These are phyloP conservation scores for Hesperophylax magnus DNA, from an alignment of 1,140 invertebrate genomes.

Conservation along the genomic window DNA sequence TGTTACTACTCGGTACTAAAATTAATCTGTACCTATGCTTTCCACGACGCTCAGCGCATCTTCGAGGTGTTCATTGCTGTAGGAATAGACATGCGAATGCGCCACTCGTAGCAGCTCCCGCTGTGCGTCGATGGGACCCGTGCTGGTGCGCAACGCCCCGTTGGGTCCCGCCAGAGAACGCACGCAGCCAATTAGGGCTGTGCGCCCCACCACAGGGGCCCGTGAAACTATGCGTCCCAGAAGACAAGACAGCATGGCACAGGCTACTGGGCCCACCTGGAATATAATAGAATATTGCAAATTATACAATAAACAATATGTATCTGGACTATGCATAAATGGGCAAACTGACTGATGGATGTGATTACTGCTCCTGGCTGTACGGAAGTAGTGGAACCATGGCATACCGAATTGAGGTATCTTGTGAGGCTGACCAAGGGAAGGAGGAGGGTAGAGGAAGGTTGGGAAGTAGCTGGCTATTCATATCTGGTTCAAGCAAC, in stretches of 20 bases:
- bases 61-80: slow-evolving; percentile 78
- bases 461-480: too few species aligned
- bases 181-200: slow-evolving; percentile 78
- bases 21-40: slow-evolving; percentile 72
- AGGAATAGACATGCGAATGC: slow-evolving; percentile 74
- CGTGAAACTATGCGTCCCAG: slow-evolving; percentile 79
- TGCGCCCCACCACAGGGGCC: slow-evolving; percentile 75
- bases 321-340: too few species aligned
- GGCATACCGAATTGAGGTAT: too few species aligned
- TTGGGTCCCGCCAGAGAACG: slow-evolving; percentile 79
- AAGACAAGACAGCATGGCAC: slow-evolving; percentile 81
- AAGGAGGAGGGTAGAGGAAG: too few species aligned
- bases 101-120: slow-evolving; percentile 74
- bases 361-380: too few species aligned
- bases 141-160: slow-evolving; percentile 78
- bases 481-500: too few species aligned
- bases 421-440: too few species aligned
- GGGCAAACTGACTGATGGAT: too few species aligned
- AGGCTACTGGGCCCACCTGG: slow-evolving; percentile 86
- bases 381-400: too few species aligned
- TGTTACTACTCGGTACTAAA: too few species aligned
- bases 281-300: neutral
- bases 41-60: slow-evolving; percentile 83
- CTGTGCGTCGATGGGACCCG: slow-evolving; percentile 88
- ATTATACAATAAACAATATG: too few species aligned